phyloP scores from a whole-genome alignment of 1,140 invertebrate genomes.

The Drosophila bifasciata region DNA sequence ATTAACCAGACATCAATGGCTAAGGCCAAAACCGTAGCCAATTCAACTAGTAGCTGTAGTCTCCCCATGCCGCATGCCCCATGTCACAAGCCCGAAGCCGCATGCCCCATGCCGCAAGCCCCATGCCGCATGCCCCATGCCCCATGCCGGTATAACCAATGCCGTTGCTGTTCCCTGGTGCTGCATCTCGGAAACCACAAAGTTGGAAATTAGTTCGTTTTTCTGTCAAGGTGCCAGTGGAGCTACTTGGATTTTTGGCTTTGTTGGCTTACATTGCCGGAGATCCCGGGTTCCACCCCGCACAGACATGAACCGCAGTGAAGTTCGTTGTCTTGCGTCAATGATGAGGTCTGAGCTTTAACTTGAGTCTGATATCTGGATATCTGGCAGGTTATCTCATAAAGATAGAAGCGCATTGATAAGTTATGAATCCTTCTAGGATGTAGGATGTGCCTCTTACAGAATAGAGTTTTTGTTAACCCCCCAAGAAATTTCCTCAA shows the following conservation, averaged over 20 bases:
- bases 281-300: not conserved
- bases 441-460: no score
- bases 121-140: not conserved
- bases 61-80: not conserved
- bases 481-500: no score
- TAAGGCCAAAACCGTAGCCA: conserved; percentile 30
- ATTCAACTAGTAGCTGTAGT: conserved; percentile 53
- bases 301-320: not conserved
- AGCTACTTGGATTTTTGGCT: conserved; percentile 47
- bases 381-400: no score
- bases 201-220: conserved; percentile 59
- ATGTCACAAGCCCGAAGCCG: not conserved
- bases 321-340: not conserved
- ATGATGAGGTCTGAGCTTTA: not conserved
- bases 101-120: not conserved
- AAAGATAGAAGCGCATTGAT: no score
- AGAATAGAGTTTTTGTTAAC: no score
- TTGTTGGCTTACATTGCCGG: conserved; percentile 46
- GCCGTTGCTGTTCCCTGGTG: conserved; percentile 15
- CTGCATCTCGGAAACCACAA: conserved; percentile 44
- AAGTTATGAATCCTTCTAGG: no score
- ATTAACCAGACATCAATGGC: conserved; percentile 57
- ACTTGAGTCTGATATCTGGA: not conserved
- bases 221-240: conserved; percentile 47
- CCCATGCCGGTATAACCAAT: not conserved